Conservation (phyloP, 2,797 vertebrate genomes). For the Ctenochaetus hawaiiensis region DNA sequence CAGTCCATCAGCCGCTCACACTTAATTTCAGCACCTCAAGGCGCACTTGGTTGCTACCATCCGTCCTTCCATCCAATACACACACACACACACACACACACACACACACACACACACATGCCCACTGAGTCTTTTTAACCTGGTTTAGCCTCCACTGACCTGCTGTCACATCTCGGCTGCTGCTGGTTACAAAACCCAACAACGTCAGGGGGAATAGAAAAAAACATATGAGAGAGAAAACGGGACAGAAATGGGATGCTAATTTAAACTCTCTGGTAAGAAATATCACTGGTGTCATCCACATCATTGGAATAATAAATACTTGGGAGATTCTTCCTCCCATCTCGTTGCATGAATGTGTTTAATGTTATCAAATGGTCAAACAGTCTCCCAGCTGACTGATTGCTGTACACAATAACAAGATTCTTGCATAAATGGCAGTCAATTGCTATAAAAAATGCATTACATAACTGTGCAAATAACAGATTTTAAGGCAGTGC, state of each 20-base stretch:
- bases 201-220: constrained; percentile 18
- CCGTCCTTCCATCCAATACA: constrained; percentile 28
- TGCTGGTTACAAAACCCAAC: constrained; percentile 35
- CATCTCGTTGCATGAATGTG: too few species aligned
- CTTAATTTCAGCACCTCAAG: constrained; percentile 40
- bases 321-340: too few species aligned
- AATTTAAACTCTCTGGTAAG: constrained; percentile 35
- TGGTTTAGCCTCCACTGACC: constrained; percentile 57
- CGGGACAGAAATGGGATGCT: constrained; percentile 5
- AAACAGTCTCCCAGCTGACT: too few species aligned
- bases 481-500: too few species aligned
- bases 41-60: constrained; percentile 27
- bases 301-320: constrained; percentile 9
- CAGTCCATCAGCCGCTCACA: constrained; percentile 44
- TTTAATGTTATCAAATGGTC: too few species aligned
- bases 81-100: constrained; percentile 21
- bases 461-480: neutral
- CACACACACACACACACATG: constrained; percentile 18
- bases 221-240: constrained; percentile 3
- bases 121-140: constrained; percentile 47
- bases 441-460: neutral
- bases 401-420: neutral
- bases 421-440: neutral
- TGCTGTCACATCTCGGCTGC: constrained; percentile 56
- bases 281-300: neutral